A percentile compares a stretch with the other conserved stretches of the same genome.
Conservation (phyloP, 2,888 invertebrate species). For the Mythimna loreyi region DNA sequence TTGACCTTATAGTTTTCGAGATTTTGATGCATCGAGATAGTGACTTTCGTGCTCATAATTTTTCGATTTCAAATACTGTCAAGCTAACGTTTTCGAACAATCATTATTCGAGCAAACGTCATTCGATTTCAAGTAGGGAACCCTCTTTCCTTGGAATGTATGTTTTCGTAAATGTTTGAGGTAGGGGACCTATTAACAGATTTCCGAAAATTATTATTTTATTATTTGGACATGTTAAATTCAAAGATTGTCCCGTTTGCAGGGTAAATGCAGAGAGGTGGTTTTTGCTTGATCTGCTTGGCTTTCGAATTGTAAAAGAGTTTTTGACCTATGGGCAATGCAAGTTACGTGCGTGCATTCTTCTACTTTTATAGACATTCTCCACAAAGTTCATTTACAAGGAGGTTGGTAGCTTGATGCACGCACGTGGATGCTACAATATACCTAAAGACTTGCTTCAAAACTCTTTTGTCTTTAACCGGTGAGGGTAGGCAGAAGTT, state of each 20-base stretch:
- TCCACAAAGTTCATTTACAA: not conserved
- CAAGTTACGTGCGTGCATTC: not conserved
- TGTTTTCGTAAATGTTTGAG: too few species aligned
- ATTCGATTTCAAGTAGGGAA: too few species aligned
- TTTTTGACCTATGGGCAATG: not conserved
- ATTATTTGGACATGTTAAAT: not conserved
- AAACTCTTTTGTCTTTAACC: not conserved
- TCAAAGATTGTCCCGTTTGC: not conserved
- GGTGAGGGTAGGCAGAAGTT: not conserved
- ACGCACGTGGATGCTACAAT: not conserved
- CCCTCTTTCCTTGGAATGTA: too few species aligned
- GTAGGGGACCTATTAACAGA: too few species aligned
- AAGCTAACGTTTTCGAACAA: too few species aligned
- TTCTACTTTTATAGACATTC: not conserved
- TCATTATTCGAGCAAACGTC: too few species aligned
- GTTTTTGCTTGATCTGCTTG: constrained; percentile 6
- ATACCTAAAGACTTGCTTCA: not conserved
- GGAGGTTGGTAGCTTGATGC: not conserved
- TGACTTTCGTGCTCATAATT: too few species aligned
- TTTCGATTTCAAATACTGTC: too few species aligned
- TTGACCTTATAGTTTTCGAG: too few species aligned
- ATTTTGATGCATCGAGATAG: too few species aligned
- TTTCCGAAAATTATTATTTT: not conserved
- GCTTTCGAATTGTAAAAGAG: not conserved
- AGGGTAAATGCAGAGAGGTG: not conserved